These are phyloP conservation scores for Ovis aries DNA, from an alignment of 2,113 vertebrate species.

Conservation along the genomic window DNA sequence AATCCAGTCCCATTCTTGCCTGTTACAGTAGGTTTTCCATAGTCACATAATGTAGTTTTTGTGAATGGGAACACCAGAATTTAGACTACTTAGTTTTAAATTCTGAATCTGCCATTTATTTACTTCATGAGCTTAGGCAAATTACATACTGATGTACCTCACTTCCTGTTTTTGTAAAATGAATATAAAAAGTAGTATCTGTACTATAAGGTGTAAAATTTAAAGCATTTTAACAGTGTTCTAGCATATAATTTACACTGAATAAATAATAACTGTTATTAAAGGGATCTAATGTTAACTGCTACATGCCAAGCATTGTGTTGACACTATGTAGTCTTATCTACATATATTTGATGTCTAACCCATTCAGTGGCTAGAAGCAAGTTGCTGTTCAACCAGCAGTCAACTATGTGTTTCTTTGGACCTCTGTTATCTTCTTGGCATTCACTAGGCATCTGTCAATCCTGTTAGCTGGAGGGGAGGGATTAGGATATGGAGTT, in stretches of 20 bases:
- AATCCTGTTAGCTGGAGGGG: neutral
- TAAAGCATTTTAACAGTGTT: neutral
- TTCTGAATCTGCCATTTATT: neutral
- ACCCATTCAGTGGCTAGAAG: neutral
- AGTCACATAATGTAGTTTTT: neutral
- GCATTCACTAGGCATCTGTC: neutral
- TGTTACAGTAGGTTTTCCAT: neutral
- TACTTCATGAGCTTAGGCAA: neutral
- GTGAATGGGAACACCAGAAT: neutral
- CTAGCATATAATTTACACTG: too few species aligned
- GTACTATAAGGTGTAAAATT: neutral
- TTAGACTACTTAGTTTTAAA: neutral
- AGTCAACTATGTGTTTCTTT: neutral
- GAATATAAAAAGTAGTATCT: neutral
- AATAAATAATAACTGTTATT: too few species aligned
- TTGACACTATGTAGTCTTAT: neutral
- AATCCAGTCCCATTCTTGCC: neutral
- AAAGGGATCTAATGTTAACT: too few species aligned
- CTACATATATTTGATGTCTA: neutral
- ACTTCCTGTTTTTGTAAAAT: neutral
- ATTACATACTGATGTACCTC: neutral
- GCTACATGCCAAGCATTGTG: too few species aligned
- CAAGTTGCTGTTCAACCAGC: neutral
- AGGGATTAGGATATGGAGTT: neutral
- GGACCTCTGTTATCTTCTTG: neutral